Percentiles rank a stretch among this genome's conserved stretches.
These are phyloP conservation scores for Hylomyscus alleni DNA, from an alignment of 2,797 vertebrate species.

Conservation along the genomic window DNA sequence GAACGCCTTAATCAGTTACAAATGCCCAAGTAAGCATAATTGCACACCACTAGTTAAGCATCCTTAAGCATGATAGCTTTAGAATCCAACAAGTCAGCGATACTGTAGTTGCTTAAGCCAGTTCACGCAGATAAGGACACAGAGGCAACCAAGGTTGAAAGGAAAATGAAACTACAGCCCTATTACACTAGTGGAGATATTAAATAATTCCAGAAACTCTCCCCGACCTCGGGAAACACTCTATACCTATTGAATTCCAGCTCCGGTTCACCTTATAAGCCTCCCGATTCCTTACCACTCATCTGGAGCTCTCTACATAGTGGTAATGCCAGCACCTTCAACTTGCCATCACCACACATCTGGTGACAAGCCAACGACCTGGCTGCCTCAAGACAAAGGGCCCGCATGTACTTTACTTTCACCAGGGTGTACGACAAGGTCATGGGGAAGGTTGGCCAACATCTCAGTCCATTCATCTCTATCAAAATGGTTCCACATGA, in stretches of 20 bases:
- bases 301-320: background rate
- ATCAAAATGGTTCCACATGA: slow-evolving; percentile 40
- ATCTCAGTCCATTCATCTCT: background rate
- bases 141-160: background rate
- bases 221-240: background rate
- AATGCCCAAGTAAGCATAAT: slow-evolving; percentile 73
- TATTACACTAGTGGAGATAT: background rate
- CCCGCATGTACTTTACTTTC: background rate
- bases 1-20: slow-evolving; percentile 66
- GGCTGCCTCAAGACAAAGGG: background rate
- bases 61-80: slow-evolving; percentile 62
- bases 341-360: background rate
- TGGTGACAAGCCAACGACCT: background rate
- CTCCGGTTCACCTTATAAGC: background rate
- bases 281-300: background rate
- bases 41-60: slow-evolving; percentile 49
- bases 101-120: slow-evolving; percentile 58
- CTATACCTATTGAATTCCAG: background rate
- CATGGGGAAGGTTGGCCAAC: background rate
- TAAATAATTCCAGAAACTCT: slow-evolving; percentile 24
- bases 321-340: background rate
- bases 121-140: slow-evolving; percentile 69
- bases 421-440: background rate
- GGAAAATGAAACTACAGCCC: slow-evolving; percentile 31
- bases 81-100: slow-evolving; percentile 80